A percentile compares a stretch with the other conserved stretches of the same genome.
Conservation (phyloP, 2,888 invertebrate species). For the Heliconius ismenius region DNA sequence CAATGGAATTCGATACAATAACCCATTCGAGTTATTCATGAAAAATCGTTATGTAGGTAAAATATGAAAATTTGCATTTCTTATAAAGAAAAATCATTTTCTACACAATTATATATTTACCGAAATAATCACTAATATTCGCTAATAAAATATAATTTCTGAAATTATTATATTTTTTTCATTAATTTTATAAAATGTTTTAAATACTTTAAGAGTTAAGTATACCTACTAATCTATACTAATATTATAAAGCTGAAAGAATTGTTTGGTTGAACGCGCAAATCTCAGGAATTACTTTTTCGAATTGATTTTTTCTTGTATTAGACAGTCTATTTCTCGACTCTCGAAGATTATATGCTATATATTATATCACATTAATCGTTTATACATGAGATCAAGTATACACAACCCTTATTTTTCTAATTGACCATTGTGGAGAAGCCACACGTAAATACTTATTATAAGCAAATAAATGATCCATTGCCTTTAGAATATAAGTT, state of each 20-base stretch:
- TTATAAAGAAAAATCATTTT: not conserved
- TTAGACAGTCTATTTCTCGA: not conserved
- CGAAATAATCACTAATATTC: not conserved
- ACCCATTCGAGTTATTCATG: not conserved
- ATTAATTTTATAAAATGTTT: too few species aligned
- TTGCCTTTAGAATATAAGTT: not conserved
- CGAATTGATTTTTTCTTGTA: not conserved
- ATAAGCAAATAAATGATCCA: not conserved
- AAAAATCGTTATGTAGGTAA: not conserved
- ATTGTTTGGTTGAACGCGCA: not conserved
- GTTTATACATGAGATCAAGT: not conserved
- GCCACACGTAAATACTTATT: too few species aligned
- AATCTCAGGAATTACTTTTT: not conserved
- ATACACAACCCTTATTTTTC: too few species aligned
- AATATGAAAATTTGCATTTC: not conserved
- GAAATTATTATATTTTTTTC: not conserved
- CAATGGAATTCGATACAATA: too few species aligned
- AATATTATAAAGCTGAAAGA: not conserved
- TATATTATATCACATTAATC: not conserved
- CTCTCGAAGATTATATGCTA: not conserved
- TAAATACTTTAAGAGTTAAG: too few species aligned
- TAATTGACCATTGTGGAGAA: too few species aligned
- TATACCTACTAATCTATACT: not conserved
- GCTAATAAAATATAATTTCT: not conserved
- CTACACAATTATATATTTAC: not conserved